Base-by-base conservation (phyloP, 2,113 vertebrate species). In the Sinocyclocheilus rhinocerous region DNA sequence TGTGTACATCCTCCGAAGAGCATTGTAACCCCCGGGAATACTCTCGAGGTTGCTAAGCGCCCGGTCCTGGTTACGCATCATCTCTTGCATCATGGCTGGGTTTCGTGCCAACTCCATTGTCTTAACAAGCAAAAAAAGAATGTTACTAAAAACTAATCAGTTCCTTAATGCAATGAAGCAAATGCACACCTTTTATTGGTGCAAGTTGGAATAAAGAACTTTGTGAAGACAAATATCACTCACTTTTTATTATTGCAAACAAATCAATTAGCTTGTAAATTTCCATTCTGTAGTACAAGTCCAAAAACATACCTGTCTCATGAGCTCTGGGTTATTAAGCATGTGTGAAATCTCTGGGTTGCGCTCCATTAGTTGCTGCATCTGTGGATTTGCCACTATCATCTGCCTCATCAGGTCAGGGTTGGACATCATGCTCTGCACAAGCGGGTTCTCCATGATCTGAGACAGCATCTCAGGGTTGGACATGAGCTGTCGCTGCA, bases 31-130 rank as follows among this genome's bases (percentile, higher is more conserved):
- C 13, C 98, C 98, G 0, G 98, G 98, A 90, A 99, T 99, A 94
- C 98, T 99, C 93, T 99, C 98, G 16, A 99, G 94, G 94, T 99
- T 99, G 93, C 98, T 99, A 87, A 99, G 92, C 78, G 98, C 98
- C 16, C 98, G 95, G 90, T 99, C 98, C 93, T 99, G 98, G 94
- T 99, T 99, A 85, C 98, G 94, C 97, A 99, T 99, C 98, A 99
- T 99, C 93, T 99, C 98, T 93, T 99, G 98, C 98, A 99, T 99
- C 98, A 99, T 99, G 86, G 98, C 97, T 6, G 98, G 98, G 93
- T 99, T 99, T 57, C 98, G 95, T 52, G 98, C 98, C 83, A 99
- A 93, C 83, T 99, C 98, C 98, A 99, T 99, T 0, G 98, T 99
- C 98, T 99, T 89, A 18, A 59, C 73, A 70, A 80, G 82, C 73